Evolutionary conservation across 2,888 invertebrate species (phyloP).

Genomic region (Stenchaetothrips biformis): DNA sequence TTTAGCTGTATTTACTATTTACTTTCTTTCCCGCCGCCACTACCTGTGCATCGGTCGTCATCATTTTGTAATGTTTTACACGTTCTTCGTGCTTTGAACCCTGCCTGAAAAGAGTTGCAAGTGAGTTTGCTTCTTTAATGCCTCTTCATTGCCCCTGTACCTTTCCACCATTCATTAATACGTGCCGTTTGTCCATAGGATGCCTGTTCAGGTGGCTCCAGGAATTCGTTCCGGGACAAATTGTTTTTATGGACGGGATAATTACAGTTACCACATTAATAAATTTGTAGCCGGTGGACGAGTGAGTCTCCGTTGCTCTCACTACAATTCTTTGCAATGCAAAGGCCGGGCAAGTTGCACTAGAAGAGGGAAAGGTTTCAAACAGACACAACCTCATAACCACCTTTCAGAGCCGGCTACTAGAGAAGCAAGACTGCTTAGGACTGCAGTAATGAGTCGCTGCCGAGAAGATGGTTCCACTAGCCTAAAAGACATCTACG

Average conservation of each 20-base stretch:
- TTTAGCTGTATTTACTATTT: too few species aligned
- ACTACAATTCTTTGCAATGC: not conserved
- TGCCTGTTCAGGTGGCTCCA: not conserved
- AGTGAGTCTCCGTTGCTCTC: not conserved
- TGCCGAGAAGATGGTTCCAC: not conserved
- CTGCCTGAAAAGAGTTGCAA: too few species aligned
- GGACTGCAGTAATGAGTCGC: not conserved
- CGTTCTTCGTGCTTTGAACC: too few species aligned
- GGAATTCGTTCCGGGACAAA: not conserved
- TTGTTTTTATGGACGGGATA: not conserved
- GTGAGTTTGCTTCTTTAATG: too few species aligned
- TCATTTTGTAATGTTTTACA: too few species aligned
- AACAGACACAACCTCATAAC: not conserved
- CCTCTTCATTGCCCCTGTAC: too few species aligned
- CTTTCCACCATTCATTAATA: too few species aligned
- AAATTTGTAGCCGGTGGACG: not conserved
- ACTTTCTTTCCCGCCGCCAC: too few species aligned
- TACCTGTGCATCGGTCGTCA: too few species aligned
- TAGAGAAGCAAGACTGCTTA: not conserved
- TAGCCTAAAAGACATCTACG: not conserved
- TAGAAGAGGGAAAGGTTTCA: not conserved
- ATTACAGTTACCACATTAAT: not conserved
- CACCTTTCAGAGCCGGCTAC: not conserved
- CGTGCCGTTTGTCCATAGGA: too few species aligned
- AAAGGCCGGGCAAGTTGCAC: not conserved